Base-by-base conservation (phyloP, 1,140 invertebrate species). In the Drosophila malerkotliana region DNA sequence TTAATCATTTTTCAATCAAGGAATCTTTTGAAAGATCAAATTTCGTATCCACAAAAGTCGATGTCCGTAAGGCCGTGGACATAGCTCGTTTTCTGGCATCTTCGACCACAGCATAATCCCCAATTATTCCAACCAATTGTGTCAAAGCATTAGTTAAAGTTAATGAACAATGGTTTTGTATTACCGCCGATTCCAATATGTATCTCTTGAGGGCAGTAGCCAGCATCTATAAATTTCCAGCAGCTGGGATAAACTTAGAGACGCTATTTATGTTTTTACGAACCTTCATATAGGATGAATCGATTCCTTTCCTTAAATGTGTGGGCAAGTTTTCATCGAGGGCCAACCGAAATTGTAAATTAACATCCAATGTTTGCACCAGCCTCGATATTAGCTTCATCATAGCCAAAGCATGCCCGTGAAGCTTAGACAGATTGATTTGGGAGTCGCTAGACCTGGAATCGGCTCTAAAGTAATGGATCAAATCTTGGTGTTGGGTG, bases 261-360 rank as follows among this genome's bases (percentile, higher is more conserved):
- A 44, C 3, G 2, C 41, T 37, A n/a, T 37, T 4, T 4, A 12
- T 12, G 3, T 4, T n/a, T 12, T 5, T 12, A 7, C 18, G 21
- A 5, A 75, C 72, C 53, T 47, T 75, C 60, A 75, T 54, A 15
- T 75, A 66, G 0, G 0, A 6, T 0, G 39, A 6, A 0, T 66
- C 53, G 2, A 75, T 75, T n/a, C 60, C 72, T 12, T 18, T 53
- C n/a, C 57, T 74, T 37, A 75, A 34, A 48, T 75, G 72, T 8
- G 7, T 1, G 9, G 72, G 72, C 18, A 75, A 34, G 18, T 10
- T 66, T 26, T 75, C 72, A 8, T 75, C 72, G 9, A 75, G 15
- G 15, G 72, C 72, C 48, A 57, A 10, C 12, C 72, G 71, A 14
- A 75, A 75, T 8, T 53, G 39, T n/a, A 75, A 1, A 37, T 47